These are phyloP conservation scores for Planococcus citri DNA, from an alignment of 1,140 invertebrate genomes.

Conservation along the genomic window DNA sequence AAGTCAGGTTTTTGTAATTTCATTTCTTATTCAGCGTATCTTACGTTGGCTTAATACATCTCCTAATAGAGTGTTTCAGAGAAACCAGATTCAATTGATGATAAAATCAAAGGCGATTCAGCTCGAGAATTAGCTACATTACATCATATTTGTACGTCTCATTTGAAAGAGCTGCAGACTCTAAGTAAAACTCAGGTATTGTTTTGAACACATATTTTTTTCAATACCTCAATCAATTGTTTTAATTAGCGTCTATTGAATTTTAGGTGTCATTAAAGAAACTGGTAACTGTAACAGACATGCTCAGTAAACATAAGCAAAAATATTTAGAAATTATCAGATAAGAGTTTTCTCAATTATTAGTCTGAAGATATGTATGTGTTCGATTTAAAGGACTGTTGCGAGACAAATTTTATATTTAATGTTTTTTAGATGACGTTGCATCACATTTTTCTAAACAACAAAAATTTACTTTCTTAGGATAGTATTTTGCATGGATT, in stretches of 20 bases:
- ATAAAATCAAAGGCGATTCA: conserved; percentile 50
- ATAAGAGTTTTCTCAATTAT: conserved; percentile 4
- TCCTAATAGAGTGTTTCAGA: conserved; percentile 43
- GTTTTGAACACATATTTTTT: conserved; percentile 4
- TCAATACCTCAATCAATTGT: background rate
- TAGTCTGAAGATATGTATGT: background rate
- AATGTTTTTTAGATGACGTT: background rate
- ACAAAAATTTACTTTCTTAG: no score
- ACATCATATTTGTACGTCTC: conserved; percentile 89
- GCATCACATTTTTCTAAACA: background rate
- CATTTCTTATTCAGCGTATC: no score
- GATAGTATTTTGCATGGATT: background rate
- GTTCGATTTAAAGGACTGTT: conserved; percentile 1
- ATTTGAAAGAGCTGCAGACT: conserved; percentile 55
- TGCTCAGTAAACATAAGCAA: conserved; percentile 92
- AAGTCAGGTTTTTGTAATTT: background rate
- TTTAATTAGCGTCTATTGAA: conserved; percentile 33
- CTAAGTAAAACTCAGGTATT: conserved; percentile 61
- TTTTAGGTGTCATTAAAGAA: conserved; percentile 61
- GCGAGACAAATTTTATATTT: background rate
- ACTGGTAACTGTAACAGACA: conserved; percentile 87
- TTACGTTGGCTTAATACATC: no score
- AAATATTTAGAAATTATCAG: conserved; percentile 86
- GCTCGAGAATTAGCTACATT: conserved; percentile 78
- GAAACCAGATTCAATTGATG: conserved; percentile 43